Percentiles rank a stretch among this genome's conserved stretches.
Evolutionary conservation across 2,113 vertebrate genomes (phyloP).

Genomic region (Burhinus bistriatus): DNA sequence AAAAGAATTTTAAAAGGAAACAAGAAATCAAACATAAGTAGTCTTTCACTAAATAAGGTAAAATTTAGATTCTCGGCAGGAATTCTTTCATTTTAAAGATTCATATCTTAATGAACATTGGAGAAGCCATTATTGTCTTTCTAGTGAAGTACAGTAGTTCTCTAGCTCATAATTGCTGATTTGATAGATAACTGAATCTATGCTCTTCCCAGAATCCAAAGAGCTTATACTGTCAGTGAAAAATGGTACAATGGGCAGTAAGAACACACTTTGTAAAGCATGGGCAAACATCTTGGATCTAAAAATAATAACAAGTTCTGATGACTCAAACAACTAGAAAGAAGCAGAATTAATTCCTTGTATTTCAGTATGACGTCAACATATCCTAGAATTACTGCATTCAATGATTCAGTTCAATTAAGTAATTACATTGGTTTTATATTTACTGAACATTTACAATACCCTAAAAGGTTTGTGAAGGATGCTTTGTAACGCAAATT

Average conservation of each 20-base stretch:
- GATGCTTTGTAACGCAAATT: background rate
- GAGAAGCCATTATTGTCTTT: background rate
- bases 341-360: background rate
- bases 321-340: background rate
- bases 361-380: background rate
- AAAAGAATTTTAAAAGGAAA: background rate
- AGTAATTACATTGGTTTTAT: background rate
- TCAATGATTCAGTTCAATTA: background rate
- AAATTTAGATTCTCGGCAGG: background rate
- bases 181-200: background rate
- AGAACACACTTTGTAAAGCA: background rate
- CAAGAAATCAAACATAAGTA: background rate
- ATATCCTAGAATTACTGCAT: background rate
- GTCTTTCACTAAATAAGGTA: background rate
- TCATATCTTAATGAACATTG: background rate
- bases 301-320: background rate
- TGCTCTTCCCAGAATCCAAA: background rate
- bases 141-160: background rate
- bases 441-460: background rate
- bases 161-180: background rate
- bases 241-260: background rate
- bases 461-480: background rate
- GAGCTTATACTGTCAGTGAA: background rate
- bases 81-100: background rate
- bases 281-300: background rate